phyloP scores from a whole-genome alignment of 2,113 vertebrate genomes.

The Atlantisia rogersi region DNA sequence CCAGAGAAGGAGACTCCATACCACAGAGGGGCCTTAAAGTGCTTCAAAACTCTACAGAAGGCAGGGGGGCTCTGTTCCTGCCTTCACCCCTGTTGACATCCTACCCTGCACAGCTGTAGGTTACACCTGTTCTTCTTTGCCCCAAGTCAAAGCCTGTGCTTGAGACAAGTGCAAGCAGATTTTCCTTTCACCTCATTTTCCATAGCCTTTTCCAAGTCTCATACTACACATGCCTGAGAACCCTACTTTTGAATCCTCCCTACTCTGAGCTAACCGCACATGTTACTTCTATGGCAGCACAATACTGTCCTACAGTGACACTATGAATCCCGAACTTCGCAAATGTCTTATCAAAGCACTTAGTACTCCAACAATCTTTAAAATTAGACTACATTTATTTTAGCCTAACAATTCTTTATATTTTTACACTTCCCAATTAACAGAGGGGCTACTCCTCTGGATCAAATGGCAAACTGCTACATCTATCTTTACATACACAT shows the following conservation, averaged over 20 bases:
- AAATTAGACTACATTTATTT: neutral
- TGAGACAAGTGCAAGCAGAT: neutral
- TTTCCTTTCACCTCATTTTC: neutral
- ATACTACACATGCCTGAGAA: neutral
- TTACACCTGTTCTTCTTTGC: neutral
- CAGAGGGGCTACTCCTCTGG: neutral
- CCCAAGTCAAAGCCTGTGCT: neutral
- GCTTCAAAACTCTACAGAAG: neutral
- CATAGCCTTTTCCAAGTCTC: neutral
- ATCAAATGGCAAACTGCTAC: slow-evolving; percentile 6
- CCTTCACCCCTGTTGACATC: neutral
- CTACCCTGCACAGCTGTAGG: accelerated
- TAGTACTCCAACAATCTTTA: neutral
- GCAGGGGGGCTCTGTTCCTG: neutral
- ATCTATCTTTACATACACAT: neutral
- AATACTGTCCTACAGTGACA: neutral
- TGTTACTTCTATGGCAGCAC: accelerated
- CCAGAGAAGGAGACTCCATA: neutral
- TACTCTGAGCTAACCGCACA: neutral
- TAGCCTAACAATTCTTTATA: neutral
- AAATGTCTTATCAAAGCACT: neutral
- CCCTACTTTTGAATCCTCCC: neutral
- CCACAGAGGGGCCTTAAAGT: neutral
- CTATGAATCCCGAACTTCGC: neutral
- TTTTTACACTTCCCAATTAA: neutral